Evolutionary conservation across 2,113 vertebrate species (phyloP).

Genomic region (Odobenus rosmarus): DNA sequence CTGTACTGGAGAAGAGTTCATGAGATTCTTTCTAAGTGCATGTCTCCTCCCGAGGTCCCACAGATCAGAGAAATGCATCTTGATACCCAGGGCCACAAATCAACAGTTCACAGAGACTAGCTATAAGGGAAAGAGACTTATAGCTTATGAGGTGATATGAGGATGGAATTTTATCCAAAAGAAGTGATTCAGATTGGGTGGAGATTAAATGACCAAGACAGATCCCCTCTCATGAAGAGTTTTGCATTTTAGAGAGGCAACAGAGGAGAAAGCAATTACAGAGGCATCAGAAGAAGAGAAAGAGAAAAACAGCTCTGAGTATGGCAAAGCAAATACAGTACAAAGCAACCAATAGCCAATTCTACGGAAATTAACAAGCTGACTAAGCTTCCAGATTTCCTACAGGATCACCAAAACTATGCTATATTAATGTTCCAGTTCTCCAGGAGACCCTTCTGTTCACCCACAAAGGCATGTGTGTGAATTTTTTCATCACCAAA

Average conservation of each 20-base stretch:
- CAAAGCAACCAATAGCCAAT: not conserved
- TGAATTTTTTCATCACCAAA: slow-evolving; percentile 21
- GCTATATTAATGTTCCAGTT: not conserved
- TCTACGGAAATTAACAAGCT: not conserved
- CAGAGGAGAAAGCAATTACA: slow-evolving; percentile 1
- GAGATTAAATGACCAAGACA: not conserved
- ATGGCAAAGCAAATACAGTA: not conserved
- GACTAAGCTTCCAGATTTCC: not conserved
- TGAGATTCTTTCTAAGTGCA: not conserved
- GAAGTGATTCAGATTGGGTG: not conserved
- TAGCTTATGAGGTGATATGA: not conserved
- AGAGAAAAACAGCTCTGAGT: not conserved
- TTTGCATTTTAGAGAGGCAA: slow-evolving; percentile 11
- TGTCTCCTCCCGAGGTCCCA: not conserved
- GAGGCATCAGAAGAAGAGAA: not conserved
- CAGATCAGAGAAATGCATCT: not conserved
- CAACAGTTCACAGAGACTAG: not conserved
- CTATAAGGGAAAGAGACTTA: not conserved
- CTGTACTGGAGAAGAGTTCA: not conserved
- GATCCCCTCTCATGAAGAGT: not conserved
- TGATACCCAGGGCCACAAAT: not conserved
- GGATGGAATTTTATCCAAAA: slow-evolving; percentile 14
- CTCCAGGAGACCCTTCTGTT: not conserved
- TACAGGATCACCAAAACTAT: not conserved
- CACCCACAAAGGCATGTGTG: not conserved